Evolutionary conservation across 1,140 invertebrate species (phyloP).

Genomic region (Argopecten irradians): DNA sequence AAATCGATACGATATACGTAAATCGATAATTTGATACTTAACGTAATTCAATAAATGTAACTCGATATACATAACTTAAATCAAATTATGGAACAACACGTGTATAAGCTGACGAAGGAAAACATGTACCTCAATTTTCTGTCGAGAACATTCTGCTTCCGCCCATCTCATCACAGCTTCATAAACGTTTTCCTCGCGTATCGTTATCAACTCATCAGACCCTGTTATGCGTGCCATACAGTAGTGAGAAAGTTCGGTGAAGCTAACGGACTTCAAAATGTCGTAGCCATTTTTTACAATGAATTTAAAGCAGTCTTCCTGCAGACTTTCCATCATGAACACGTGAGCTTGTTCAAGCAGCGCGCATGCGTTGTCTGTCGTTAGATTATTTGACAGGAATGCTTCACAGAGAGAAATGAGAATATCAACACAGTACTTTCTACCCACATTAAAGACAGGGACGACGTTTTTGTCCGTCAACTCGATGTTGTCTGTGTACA

Average conservation of each 20-base stretch:
- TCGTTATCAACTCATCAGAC: background rate
- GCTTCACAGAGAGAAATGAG: background rate
- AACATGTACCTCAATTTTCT: background rate
- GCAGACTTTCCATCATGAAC: too few relatives aligned
- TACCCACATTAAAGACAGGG: background rate
- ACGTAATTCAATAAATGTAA: too few relatives aligned
- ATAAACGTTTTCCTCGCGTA: background rate
- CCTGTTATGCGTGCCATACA: background rate
- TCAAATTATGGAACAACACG: too few relatives aligned
- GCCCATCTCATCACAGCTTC: background rate
- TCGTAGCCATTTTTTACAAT: background rate
- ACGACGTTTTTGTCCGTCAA: background rate
- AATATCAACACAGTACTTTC: constrained; percentile 17
- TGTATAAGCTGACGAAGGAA: too few relatives aligned
- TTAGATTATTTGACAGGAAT: background rate
- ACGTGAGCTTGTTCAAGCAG: background rate
- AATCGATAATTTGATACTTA: too few relatives aligned
- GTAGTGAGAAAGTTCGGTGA: background rate
- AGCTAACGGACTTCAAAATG: background rate
- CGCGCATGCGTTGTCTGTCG: background rate
- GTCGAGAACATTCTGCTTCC: background rate
- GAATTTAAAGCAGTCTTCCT: background rate
- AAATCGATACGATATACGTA: too few relatives aligned
- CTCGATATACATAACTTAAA: too few relatives aligned
- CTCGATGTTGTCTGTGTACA: constrained; percentile 26